Percentiles rank a stretch among this genome's conserved stretches.
These are phyloP conservation scores for Myotis myotis DNA, from an alignment of 2,797 vertebrate species.

Conservation along the genomic window DNA sequence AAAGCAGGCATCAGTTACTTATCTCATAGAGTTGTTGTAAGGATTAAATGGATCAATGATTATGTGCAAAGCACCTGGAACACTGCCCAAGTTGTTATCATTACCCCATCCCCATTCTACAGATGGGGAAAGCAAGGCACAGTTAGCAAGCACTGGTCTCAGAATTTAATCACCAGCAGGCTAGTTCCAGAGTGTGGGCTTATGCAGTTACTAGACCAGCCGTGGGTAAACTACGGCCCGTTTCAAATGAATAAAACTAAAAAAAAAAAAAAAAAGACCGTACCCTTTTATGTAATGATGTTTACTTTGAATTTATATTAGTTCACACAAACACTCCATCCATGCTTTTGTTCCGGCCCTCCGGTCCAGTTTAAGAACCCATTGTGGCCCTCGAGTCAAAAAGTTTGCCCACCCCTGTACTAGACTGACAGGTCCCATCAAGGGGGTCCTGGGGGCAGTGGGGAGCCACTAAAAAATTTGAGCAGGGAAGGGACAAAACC, in stretches of 20 bases:
- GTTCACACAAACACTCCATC: too few species aligned
- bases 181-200: background rate
- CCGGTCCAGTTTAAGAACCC: too few species aligned
- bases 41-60: background rate
- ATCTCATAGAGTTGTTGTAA: background rate
- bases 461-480: background rate
- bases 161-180: background rate
- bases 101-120: background rate
- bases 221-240: too few species aligned
- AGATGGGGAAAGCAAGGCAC: background rate
- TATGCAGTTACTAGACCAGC: background rate
- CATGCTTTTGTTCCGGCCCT: too few species aligned
- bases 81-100: background rate
- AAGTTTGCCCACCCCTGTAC: too few species aligned
- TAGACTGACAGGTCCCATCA: background rate
- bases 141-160: background rate
- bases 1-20: background rate
- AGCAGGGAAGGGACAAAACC: background rate
- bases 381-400: too few species aligned
- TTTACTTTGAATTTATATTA: too few species aligned
- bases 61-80: background rate
- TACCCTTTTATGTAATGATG: too few species aligned
- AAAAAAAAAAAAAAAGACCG: too few species aligned
- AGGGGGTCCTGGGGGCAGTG: background rate
- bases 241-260: too few species aligned